Evolutionary conservation across 2,888 invertebrate species (phyloP).

Genomic region (Erpobdella octoculata): DNA sequence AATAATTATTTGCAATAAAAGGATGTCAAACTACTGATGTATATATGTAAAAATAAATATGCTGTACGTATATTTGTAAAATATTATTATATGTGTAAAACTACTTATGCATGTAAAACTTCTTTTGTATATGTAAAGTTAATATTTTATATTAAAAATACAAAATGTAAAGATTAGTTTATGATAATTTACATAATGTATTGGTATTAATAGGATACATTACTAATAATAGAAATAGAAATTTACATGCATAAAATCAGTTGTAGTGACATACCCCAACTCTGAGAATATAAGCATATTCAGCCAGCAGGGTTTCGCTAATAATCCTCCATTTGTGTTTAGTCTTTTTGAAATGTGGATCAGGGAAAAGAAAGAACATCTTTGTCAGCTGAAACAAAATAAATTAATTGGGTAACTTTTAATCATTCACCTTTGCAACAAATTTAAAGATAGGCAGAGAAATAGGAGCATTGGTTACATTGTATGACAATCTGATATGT

Average conservation of each 20-base stretch:
- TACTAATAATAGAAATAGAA: neutral
- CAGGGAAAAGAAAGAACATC: conserved; percentile 97
- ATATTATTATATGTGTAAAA: neutral
- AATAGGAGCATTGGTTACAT: no score
- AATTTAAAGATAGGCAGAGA: no score
- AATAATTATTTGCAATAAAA: neutral
- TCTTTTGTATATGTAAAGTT: no score
- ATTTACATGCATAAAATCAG: neutral
- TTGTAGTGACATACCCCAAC: conserved; percentile 62
- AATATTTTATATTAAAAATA: no score
- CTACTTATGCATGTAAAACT: no score
- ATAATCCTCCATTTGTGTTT: conserved; percentile 99
- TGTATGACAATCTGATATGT: neutral
- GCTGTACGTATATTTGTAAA: neutral
- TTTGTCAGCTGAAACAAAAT: conserved; percentile 72
- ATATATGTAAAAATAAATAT: no score
- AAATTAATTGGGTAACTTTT: no score
- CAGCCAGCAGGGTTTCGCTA: conserved; percentile 80
- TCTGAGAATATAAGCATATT: conserved; percentile 87
- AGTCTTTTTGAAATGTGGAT: conserved; percentile 96
- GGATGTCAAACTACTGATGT: no score
- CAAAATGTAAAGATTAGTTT: no score
- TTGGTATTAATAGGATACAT: neutral
- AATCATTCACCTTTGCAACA: no score
- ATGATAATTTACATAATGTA: neutral